Evolutionary conservation across 2,113 vertebrate species (phyloP), one percentile per base, ranked within the genome.

Genomic region (Centrocercus urophasianus): DNA sequence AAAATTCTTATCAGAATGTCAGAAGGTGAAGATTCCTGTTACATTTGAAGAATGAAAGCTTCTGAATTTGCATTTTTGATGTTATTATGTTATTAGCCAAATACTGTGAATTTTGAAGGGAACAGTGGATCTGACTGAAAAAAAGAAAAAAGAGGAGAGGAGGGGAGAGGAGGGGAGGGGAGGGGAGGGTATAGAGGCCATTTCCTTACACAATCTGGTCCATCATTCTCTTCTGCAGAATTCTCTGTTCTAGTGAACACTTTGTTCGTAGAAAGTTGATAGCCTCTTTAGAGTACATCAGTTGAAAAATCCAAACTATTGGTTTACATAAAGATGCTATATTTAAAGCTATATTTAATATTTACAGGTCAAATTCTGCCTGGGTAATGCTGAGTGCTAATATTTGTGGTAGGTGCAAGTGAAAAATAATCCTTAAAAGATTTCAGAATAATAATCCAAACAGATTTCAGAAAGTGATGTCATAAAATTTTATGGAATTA

Each of bases 401-500:
- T 20, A 11, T 60, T 14, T 45, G 2, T 24, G 25, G 42, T 13
- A 75, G 48, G 10, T 25, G 10, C 2, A 91, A 43, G 42, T 34
- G 38, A 7, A 14, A 30, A 86, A 60, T 22, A 84, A 10, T 10
- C 1, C 38, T 45, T 30, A 85, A 75, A 64, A 38, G 6, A 56
- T 50, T 50, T 50, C 22, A 50, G 48, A 50, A 50, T 50, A 50
- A 24, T 24, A 1, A 3, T 19, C 54, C 63, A 45, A 27, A 71
- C 5, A n/a, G 57, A n/a, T 52, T 42, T 7, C 0, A 5, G 15
- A 20, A 74, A 75, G 52, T 3, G 0, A 4, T 50, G 2, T 13
- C 6, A 61, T 24, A 34, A 50, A 8, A 24, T 81, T 63, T 83
- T 28, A 9, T 56, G 15, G 6, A 59, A 42, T 64, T 74, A 17